These are phyloP conservation scores for Schlechtendalia chinensis DNA, from an alignment of 1,140 invertebrate genomes.

Conservation along the genomic window DNA sequence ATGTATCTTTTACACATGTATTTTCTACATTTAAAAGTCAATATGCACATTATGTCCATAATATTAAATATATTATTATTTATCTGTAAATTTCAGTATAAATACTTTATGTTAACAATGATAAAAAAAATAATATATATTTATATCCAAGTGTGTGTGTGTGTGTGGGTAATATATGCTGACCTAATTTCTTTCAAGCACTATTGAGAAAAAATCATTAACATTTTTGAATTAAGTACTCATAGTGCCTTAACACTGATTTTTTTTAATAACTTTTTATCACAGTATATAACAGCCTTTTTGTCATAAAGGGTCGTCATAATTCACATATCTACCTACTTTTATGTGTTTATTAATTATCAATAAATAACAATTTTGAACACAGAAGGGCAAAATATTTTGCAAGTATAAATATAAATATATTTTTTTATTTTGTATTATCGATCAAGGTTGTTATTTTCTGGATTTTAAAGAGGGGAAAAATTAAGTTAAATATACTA, in stretches of 20 bases:
- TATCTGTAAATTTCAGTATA: constrained; percentile 11
- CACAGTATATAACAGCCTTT: constrained; percentile 46
- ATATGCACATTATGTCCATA: not conserved
- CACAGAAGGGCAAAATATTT: constrained; percentile 42
- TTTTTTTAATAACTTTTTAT: constrained; percentile 26
- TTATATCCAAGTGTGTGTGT: constrained; percentile 20
- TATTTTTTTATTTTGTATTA: constrained; percentile 38
- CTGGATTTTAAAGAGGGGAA: constrained; percentile 7
- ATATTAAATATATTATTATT: not conserved
- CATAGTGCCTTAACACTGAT: constrained; percentile 20
- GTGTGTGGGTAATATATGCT: constrained; percentile 7
- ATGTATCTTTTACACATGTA: too few species aligned
- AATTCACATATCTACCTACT: constrained; percentile 25
- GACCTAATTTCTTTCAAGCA: constrained; percentile 6
- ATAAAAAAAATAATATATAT: constrained; percentile 44
- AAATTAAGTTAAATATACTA: constrained; percentile 47
- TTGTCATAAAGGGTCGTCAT: constrained; percentile 42
- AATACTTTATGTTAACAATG: constrained; percentile 38
- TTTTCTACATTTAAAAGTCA: constrained; percentile 8
- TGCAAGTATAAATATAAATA: constrained; percentile 46
- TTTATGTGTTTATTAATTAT: constrained; percentile 30
- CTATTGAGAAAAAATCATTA: constrained; percentile 42
- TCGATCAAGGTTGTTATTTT: constrained; percentile 20
- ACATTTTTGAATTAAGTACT: constrained; percentile 39
- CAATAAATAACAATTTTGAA: constrained; percentile 49